Percentiles rank a stretch among this genome's conserved stretches.
Evolutionary conservation across 2,797 vertebrate genomes (phyloP).

Genomic region (Lindbergichthys nudifrons): DNA sequence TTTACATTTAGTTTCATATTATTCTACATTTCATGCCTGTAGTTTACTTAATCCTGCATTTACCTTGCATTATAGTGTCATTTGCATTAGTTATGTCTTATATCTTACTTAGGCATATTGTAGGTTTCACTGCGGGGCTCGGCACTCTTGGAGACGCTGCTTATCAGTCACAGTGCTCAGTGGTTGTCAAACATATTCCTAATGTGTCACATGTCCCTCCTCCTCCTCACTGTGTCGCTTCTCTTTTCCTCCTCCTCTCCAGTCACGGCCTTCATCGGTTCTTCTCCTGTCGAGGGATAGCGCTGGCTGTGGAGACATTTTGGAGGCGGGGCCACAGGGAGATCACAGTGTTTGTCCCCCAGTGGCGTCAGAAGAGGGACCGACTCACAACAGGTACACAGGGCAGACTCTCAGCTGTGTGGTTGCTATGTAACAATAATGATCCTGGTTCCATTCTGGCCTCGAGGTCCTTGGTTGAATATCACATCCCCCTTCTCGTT

Average conservation of each 20-base stretch:
- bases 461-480: too few species aligned
- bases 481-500: too few species aligned
- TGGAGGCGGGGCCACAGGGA: constrained; percentile 95
- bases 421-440: too few species aligned
- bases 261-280: constrained; percentile 95
- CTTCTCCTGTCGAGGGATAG: constrained; percentile 97
- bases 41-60: too few species aligned
- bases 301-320: constrained; percentile 95
- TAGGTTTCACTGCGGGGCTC: too few species aligned
- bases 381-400: constrained; percentile 89
- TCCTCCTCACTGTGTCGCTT: neutral
- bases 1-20: too few species aligned
- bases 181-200: neutral
- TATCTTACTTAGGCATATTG: too few species aligned
- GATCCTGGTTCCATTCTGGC: too few species aligned
- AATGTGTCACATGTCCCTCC: neutral
- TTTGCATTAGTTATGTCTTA: too few species aligned
- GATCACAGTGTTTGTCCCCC: constrained; percentile 97
- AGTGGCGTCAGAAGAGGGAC: constrained; percentile 96
- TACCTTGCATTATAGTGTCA: too few species aligned
- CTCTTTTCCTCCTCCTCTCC: rapidly evolving
- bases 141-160: neutral
- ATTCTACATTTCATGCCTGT: too few species aligned
- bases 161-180: neutral
- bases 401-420: too few species aligned